Evolutionary conservation across 2,797 vertebrate genomes (phyloP).

Genomic region (Cephalopachus bancanus): DNA sequence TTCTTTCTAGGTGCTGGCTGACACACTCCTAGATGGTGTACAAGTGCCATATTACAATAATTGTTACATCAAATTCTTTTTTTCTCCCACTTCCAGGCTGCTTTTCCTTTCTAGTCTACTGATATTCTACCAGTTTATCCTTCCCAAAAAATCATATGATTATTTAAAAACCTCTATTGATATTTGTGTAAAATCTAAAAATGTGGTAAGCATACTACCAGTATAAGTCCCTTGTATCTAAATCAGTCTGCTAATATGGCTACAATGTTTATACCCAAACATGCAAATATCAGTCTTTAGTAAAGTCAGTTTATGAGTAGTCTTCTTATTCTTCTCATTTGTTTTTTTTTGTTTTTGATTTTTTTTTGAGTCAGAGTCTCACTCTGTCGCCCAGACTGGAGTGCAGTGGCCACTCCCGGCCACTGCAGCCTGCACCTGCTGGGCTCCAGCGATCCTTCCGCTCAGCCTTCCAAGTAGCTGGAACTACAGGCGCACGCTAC

Average conservation of each 20-base stretch:
- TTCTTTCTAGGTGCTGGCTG: not conserved
- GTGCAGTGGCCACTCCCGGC: no score
- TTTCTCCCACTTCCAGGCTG: not conserved
- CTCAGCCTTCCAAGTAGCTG: no score
- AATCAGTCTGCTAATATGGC: not conserved
- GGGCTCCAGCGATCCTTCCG: no score
- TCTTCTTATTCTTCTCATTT: not conserved
- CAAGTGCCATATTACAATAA: not conserved
- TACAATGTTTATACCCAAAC: not conserved
- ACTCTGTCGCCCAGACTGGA: no score
- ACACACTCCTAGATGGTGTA: not conserved
- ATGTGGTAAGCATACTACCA: not conserved
- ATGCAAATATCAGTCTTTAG: not conserved
- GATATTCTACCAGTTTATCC: not conserved
- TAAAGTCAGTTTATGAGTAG: not conserved
- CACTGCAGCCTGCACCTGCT: no score
- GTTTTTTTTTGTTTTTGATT: not conserved
- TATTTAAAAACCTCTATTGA: not conserved
- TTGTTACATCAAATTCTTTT: not conserved
- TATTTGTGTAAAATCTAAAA: constrained; percentile 38
- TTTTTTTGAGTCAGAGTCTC: no score
- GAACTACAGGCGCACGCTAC: no score
- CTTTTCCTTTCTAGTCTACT: not conserved
- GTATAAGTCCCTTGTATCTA: not conserved
- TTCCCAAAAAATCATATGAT: not conserved